These are phyloP conservation scores for Empis stercorea DNA, from an alignment of 2,888 invertebrate species.

Conservation along the genomic window DNA sequence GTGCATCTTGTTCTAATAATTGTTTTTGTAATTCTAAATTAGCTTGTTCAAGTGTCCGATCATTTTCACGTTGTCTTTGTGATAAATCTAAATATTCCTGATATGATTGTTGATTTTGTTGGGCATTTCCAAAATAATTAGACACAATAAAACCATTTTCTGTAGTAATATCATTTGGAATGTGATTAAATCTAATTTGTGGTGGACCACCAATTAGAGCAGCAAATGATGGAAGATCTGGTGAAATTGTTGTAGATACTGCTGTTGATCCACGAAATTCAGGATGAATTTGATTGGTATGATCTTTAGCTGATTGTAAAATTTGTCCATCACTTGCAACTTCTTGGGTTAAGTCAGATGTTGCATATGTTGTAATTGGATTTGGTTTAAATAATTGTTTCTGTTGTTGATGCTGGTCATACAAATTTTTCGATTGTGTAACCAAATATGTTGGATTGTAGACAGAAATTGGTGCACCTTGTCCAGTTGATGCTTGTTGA, in stretches of 20 bases:
- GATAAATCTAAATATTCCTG: conserved; percentile 24
- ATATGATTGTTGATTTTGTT: conserved; percentile 27
- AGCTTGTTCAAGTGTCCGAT: conserved; percentile 21
- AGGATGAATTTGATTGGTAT: conserved; percentile 26
- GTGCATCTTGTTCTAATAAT: conserved; percentile 7
- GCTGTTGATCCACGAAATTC: conserved; percentile 19
- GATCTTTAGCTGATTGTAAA: conserved; percentile 28
- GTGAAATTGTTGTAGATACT: conserved; percentile 14
- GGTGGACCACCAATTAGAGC: conserved; percentile 29
- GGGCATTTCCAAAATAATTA: conserved; percentile 26
- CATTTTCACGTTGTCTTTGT: conserved; percentile 23
- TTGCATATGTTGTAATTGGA: conserved; percentile 25
- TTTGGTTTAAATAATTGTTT: conserved; percentile 38
- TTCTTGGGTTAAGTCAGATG: conserved; percentile 30
- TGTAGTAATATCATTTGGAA: conserved; percentile 15
- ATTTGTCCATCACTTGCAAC: conserved; percentile 35
- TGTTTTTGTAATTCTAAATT: conserved; percentile 24
- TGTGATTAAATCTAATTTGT: conserved; percentile 9
- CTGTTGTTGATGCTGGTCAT: conserved; percentile 29
- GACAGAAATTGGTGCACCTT: conserved; percentile 26
- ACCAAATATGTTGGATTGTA: conserved; percentile 35
- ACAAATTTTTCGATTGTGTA: conserved; percentile 35
- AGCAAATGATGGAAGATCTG: conserved; percentile 24
- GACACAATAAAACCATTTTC: conserved; percentile 29
- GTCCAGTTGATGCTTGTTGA: conserved; percentile 23